These are phyloP conservation scores for Prenolepis imparis DNA, from an alignment of 2,888 invertebrate species.

Conservation along the genomic window DNA sequence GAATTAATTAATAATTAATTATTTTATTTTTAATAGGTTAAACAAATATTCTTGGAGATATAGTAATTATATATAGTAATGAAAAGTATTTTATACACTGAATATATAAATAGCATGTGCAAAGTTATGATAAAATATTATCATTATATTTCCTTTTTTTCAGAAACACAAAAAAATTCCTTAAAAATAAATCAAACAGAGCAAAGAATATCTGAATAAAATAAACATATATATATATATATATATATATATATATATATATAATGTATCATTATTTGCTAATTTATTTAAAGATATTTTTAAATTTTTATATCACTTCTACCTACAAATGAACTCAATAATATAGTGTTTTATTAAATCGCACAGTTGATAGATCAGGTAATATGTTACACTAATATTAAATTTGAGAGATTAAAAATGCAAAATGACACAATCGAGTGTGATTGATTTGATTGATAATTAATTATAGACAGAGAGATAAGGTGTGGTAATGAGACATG, in stretches of 20 bases:
- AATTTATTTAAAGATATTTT: slow-evolving; percentile 11
- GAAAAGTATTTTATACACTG: not conserved
- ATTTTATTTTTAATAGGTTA: slow-evolving; percentile 26
- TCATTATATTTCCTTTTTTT: not conserved
- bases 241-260: not conserved
- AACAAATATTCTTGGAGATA: slow-evolving; percentile 35
- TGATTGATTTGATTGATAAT: slow-evolving; percentile 46
- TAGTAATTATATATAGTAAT: not conserved
- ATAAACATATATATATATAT: too few relatives aligned
- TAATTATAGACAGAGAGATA: slow-evolving; percentile 40
- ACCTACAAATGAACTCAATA: not conserved
- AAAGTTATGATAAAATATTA: not conserved
- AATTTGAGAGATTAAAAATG: not conserved
- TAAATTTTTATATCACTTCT: not conserved
- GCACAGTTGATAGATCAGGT: not conserved
- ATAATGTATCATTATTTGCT: not conserved
- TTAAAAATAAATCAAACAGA: not conserved
- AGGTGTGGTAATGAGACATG: slow-evolving; percentile 3
- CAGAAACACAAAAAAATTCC: not conserved
- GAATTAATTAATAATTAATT: not conserved
- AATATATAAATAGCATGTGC: not conserved
- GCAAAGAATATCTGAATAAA: slow-evolving; percentile 23
- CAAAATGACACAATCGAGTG: not conserved
- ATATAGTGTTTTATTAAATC: not conserved
- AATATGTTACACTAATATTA: not conserved